These are phyloP conservation scores for Drosophila melanogaster DNA, from an alignment of 1,140 invertebrate species.

Conservation along the genomic window Release_6_plus_ISO1_MT NC_004354.4:17405501-17406000, in stretches of 20 bases:
- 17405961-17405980: slow-evolving; percentile 60
- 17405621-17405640: slow-evolving; percentile 17
- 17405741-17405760: neutral
- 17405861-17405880: slow-evolving; percentile 43
- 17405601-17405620: slow-evolving; percentile 15
- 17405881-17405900: slow-evolving; percentile 11
- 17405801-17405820: slow-evolving; percentile 24
- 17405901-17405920: slow-evolving; percentile 16
- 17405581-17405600: neutral
- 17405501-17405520: no score
- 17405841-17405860: slow-evolving; percentile 47
- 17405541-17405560: slow-evolving; percentile 7
- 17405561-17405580: neutral
- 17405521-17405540: neutral
- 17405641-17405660: slow-evolving; percentile 20
- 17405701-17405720: slow-evolving; percentile 43
- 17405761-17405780: slow-evolving; percentile 23
- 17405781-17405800: slow-evolving; percentile 45
- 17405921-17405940: slow-evolving; percentile 16
- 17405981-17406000: slow-evolving; percentile 44
- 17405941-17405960: slow-evolving; percentile 29
- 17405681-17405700: slow-evolving; percentile 66
- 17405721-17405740: slow-evolving; percentile 23
- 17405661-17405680: slow-evolving; percentile 69
- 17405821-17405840: slow-evolving; percentile 1